Evolutionary conservation across 2,113 vertebrate species (phyloP).

Genomic region (Sminthopsis crassicaudata): DNA sequence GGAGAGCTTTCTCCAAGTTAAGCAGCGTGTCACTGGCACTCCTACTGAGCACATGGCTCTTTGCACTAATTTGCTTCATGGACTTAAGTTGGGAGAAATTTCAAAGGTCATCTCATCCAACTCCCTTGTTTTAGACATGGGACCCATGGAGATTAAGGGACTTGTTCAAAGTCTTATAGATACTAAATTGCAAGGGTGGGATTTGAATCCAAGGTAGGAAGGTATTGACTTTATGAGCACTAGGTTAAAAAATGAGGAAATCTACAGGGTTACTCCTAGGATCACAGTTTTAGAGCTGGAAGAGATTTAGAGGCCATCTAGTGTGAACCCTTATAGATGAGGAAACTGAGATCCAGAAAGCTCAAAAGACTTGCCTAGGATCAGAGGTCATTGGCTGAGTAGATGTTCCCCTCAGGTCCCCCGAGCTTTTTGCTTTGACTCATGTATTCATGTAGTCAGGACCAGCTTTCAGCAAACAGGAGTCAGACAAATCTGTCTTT

Average conservation of each 20-base stretch:
- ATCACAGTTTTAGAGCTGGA: neutral
- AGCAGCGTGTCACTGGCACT: neutral
- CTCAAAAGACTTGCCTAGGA: neutral
- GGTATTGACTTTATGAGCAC: neutral
- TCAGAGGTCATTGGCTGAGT: neutral
- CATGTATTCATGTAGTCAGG: neutral
- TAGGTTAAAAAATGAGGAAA: neutral
- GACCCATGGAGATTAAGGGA: neutral
- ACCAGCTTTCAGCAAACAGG: neutral
- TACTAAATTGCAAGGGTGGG: neutral
- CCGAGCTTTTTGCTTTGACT: neutral
- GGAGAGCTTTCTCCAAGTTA: neutral
- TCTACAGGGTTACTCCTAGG: neutral
- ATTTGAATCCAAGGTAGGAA: neutral
- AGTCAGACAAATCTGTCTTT: neutral
- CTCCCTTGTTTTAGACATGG: neutral
- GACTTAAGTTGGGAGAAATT: neutral
- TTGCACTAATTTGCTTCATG: neutral
- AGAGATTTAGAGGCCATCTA: neutral
- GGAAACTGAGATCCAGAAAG: neutral
- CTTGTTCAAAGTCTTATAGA: neutral
- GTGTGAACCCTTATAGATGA: neutral
- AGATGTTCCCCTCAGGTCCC: neutral
- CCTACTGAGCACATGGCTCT: neutral
- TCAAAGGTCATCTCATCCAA: neutral